Evolutionary conservation across 2,888 invertebrate genomes (phyloP).

Genomic region (Arrhopalites spinosus): DNA sequence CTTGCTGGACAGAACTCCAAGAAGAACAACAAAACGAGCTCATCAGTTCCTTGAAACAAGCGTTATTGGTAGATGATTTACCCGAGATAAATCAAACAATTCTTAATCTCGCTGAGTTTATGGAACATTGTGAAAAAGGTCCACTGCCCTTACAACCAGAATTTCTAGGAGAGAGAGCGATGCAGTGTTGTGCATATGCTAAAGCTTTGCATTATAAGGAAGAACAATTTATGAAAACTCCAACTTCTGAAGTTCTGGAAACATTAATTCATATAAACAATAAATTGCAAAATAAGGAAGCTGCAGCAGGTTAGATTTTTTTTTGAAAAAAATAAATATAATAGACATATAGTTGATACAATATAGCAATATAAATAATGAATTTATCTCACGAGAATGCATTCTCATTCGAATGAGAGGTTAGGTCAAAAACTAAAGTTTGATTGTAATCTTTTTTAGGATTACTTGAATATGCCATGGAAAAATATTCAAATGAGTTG

Average conservation of each 20-base stretch:
- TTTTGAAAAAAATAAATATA: no score
- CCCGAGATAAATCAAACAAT: constrained; percentile 96
- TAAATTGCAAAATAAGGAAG: constrained; percentile 97
- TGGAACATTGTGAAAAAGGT: constrained; percentile 98
- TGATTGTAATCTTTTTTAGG: constrained; percentile 54
- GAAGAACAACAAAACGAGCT: constrained; percentile 80
- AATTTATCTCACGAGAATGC: no score
- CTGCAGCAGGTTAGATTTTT: constrained; percentile 76
- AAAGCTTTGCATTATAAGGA: constrained; percentile 88
- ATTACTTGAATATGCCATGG: constrained; percentile 85
- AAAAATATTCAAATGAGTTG: constrained; percentile 69
- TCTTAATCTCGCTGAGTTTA: constrained; percentile 96
- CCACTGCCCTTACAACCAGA: constrained; percentile 87
- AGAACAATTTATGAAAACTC: constrained; percentile 85
- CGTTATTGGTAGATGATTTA: constrained; percentile 87
- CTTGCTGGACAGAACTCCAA: constrained; percentile 96
- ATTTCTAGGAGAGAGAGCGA: constrained; percentile 87
- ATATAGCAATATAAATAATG: no score
- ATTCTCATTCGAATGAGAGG: no score
- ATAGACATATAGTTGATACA: no score
- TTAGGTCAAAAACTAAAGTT: no score
- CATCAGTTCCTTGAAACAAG: constrained; percentile 83
- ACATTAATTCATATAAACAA: constrained; percentile 96
- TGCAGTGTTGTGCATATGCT: constrained; percentile 86
- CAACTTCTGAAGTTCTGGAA: constrained; percentile 86